Evolutionary conservation across 2,797 vertebrate genomes (phyloP).

Genomic region (Sebastes melanostomus): DNA sequence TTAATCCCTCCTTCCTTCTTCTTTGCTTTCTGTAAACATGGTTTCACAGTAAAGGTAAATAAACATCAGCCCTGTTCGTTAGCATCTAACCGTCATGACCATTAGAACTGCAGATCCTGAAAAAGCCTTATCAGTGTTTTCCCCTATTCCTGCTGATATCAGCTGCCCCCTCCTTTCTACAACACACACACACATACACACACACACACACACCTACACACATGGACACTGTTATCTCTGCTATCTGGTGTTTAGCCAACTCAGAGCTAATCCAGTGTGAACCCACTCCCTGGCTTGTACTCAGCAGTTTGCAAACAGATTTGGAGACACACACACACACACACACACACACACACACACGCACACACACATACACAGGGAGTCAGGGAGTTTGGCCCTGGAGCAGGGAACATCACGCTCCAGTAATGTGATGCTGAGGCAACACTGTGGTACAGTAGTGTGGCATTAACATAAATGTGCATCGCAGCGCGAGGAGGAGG

Average conservation of each 20-base stretch:
- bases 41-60: constrained; percentile 44
- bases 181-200: constrained; percentile 7
- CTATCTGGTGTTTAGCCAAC: constrained; percentile 79
- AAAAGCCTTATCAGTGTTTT: constrained; percentile 74
- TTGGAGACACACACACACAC: constrained; percentile 42
- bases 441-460: constrained; percentile 61
- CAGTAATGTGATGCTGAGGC: constrained; percentile 79
- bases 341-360: constrained; percentile 42
- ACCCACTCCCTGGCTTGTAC: constrained; percentile 72
- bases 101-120: constrained; percentile 58
- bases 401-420: constrained; percentile 80
- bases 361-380: constrained; percentile 47
- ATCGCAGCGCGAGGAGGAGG: constrained; percentile 45
- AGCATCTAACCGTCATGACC: constrained; percentile 53
- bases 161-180: constrained; percentile 34
- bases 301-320: constrained; percentile 81
- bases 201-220: constrained; percentile 34
- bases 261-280: constrained; percentile 79
- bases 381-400: constrained; percentile 68
- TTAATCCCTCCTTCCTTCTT: background rate
- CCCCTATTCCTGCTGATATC: constrained; percentile 72
- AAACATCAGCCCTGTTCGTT: constrained; percentile 43
- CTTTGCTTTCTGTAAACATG: constrained; percentile 61
- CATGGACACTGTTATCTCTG: constrained; percentile 64
- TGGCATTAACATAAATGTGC: constrained; percentile 71